A percentile compares a stretch with the other conserved stretches of the same genome.
Conservation (phyloP, 2,113 vertebrate genomes). For the Crotalus viridis region DNA sequence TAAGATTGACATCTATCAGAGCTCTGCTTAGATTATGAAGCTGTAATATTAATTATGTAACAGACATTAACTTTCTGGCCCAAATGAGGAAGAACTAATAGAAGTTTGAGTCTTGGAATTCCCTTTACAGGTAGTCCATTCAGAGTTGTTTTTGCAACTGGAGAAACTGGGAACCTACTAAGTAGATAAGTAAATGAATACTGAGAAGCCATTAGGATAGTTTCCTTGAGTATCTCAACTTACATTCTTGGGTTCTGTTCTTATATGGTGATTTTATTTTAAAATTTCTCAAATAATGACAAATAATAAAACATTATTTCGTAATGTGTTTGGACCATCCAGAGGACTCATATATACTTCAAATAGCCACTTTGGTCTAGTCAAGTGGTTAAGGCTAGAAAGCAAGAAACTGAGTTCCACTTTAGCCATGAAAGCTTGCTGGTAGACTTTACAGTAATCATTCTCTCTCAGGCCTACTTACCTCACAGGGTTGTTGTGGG, state of each 20-base stretch:
- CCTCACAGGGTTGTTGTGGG: too few species aligned
- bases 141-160: background rate
- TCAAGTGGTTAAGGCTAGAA: too few species aligned
- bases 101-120: background rate
- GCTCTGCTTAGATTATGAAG: background rate
- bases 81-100: background rate
- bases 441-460: too few species aligned
- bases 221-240: background rate
- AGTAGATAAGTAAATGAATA: background rate
- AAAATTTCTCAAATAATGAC: background rate
- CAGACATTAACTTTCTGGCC: background rate
- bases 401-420: too few species aligned
- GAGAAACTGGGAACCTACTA: background rate
- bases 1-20: background rate
- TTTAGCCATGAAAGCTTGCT: too few species aligned
- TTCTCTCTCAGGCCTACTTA: too few species aligned
- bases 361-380: too few species aligned
- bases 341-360: background rate
- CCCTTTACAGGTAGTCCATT: background rate
- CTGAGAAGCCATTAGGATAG: background rate
- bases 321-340: background rate
- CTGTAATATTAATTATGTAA: background rate
- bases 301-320: background rate
- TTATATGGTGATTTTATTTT: background rate
- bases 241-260: background rate